These are phyloP conservation scores for Dasysyrphus tricinctus DNA, from an alignment of 2,888 invertebrate species.

Conservation along the genomic window DNA sequence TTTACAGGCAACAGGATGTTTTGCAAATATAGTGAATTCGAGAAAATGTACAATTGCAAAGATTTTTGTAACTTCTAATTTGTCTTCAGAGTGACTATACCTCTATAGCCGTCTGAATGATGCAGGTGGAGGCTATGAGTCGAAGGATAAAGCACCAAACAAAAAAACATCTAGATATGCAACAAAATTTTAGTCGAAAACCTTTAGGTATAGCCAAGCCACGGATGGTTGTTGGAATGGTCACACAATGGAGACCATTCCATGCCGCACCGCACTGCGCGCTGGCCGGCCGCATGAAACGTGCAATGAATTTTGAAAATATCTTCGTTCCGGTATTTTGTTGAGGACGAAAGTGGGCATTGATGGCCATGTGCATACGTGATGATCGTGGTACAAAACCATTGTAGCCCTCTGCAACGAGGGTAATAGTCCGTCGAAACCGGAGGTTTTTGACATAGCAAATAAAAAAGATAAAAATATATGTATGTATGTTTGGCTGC, in stretches of 20 bases:
- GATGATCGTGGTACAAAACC: constrained; percentile 50
- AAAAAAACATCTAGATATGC: background rate
- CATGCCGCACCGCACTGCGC: constrained; percentile 14
- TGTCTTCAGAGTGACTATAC: constrained; percentile 31
- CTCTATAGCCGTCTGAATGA: background rate
- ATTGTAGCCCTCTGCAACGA: constrained; percentile 47
- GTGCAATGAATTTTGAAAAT: constrained; percentile 66
- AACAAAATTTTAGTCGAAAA: constrained; percentile 21
- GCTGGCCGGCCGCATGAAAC: constrained; percentile 19
- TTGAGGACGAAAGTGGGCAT: constrained; percentile 26
- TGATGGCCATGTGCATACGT: constrained; percentile 57
- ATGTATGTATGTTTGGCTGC: background rate
- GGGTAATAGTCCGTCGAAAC: constrained; percentile 54
- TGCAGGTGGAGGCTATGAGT: background rate
- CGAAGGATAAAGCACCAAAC: constrained; percentile 6
- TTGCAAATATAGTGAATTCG: constrained; percentile 28
- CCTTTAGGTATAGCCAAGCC: background rate
- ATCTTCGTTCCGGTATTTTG: constrained; percentile 52
- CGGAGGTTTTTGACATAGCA: constrained; percentile 34
- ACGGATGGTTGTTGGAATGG: background rate
- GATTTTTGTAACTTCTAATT: constrained; percentile 64
- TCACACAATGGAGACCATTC: constrained; percentile 26
- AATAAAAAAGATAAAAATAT: background rate
- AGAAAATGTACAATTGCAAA: constrained; percentile 51
- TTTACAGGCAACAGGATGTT: constrained; percentile 56